Conservation (phyloP, 2,113 vertebrate genomes). For the Bothrops jararaca region DNA sequence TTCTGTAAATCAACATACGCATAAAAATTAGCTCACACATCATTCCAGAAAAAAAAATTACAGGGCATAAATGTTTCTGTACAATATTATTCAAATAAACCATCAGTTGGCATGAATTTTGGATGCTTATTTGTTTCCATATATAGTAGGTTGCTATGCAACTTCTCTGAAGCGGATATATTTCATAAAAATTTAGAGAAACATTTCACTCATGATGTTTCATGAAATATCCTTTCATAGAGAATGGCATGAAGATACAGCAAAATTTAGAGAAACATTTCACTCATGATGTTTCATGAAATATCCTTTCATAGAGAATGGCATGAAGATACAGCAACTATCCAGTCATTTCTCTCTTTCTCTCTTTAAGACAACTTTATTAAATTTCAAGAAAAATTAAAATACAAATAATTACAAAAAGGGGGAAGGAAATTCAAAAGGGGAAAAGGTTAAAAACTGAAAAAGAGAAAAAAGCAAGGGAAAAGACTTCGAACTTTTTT, state of each 20-base stretch:
- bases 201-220: too few relatives aligned
- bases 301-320: constrained; percentile 52
- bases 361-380: too few relatives aligned
- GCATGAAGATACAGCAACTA: constrained; percentile 47
- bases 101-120: constrained; percentile 26
- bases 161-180: constrained; percentile 69
- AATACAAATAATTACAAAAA: too few relatives aligned
- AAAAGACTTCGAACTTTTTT: too few relatives aligned
- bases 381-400: too few relatives aligned
- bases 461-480: too few relatives aligned
- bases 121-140: constrained; percentile 33
- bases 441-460: too few relatives aligned
- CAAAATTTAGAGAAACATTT: not conserved
- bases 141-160: constrained; percentile 22
- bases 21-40: constrained; percentile 20
- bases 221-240: not conserved
- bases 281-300: too few relatives aligned
- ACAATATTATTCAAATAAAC: constrained; percentile 26
- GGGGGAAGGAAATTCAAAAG: too few relatives aligned
- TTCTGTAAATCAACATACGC: constrained; percentile 3
- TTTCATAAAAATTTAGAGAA: constrained; percentile 59
- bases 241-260: constrained; percentile 63
- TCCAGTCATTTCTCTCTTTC: not conserved
- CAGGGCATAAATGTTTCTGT: not conserved
- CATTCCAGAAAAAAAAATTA: not conserved